Percentiles rank a stretch among this genome's conserved stretches.
Conservation (phyloP, 2,888 invertebrate species). For the Marasmarcha lunaedactyla region DNA sequence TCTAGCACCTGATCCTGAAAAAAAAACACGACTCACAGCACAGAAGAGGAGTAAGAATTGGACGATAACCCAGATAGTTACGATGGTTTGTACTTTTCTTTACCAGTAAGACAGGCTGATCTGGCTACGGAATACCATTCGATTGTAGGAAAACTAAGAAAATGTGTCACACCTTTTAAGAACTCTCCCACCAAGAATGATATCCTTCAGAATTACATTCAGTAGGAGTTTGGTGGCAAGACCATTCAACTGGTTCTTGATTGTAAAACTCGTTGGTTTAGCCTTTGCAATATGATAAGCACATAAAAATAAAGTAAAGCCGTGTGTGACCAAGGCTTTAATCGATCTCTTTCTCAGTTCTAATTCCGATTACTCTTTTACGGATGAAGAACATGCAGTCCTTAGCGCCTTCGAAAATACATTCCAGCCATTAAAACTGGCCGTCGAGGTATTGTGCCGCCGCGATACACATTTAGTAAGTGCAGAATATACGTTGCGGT, state of each 20-base stretch:
- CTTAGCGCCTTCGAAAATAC: too few species aligned
- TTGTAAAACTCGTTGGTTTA: slow-evolving; percentile 2
- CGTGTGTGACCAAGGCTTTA: not conserved
- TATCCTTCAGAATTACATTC: slow-evolving; percentile 1
- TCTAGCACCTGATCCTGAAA: too few species aligned
- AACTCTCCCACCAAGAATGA: slow-evolving; percentile 3
- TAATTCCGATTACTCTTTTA: not conserved
- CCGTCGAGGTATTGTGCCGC: too few species aligned
- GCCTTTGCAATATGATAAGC: slow-evolving; percentile 1
- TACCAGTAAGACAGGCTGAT: not conserved
- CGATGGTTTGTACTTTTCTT: not conserved
- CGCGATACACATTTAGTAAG: too few species aligned
- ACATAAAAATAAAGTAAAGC: slow-evolving; percentile 1
- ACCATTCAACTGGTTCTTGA: not conserved
- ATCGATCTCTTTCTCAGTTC: not conserved
- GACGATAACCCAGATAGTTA: not conserved
- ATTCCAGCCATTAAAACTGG: too few species aligned
- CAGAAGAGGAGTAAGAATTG: too few species aligned
- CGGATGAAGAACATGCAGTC: not conserved
- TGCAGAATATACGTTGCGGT: too few species aligned
- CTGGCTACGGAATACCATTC: too few species aligned
- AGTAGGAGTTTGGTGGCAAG: not conserved
- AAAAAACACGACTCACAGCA: too few species aligned
- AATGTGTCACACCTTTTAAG: slow-evolving; percentile 1
- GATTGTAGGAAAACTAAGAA: not conserved